phyloP scores from a whole-genome alignment of 2,888 invertebrate genomes.

The Amphipoea lucens region DNA sequence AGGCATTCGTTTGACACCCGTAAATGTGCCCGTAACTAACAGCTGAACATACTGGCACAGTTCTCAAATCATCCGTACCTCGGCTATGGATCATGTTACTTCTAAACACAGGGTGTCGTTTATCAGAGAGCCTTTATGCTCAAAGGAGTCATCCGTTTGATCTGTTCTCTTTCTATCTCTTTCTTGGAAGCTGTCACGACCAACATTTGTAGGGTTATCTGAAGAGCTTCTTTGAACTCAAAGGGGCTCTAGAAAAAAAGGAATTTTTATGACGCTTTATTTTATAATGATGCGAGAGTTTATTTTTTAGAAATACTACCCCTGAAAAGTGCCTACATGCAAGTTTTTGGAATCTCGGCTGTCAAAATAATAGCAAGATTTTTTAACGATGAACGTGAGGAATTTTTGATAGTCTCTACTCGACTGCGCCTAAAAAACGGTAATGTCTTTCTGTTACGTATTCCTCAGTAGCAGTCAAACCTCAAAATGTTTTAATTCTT shows the following conservation, averaged over 20 bases:
- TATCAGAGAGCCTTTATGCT: neutral
- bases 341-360: neutral
- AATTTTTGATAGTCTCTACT: no score
- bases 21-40: neutral
- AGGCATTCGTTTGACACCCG: neutral
- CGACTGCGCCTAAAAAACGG: neutral
- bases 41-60: no score
- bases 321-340: neutral
- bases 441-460: neutral
- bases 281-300: neutral
- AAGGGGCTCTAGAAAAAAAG: neutral
- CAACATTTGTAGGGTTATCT: neutral
- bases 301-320: neutral
- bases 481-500: no score
- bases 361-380: neutral
- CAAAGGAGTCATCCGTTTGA: slow-evolving; percentile 9
- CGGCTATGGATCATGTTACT: neutral
- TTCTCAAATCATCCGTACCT: neutral
- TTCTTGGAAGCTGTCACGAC: neutral
- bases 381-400: neutral
- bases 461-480: neutral
- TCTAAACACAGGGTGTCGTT: neutral
- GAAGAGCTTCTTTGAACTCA: slow-evolving; percentile 11
- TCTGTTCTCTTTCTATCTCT: slow-evolving; percentile 1
- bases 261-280: neutral